These are phyloP conservation scores for Xerus rutilus DNA, from an alignment of 2,797 vertebrate species.

Conservation along the genomic window DNA sequence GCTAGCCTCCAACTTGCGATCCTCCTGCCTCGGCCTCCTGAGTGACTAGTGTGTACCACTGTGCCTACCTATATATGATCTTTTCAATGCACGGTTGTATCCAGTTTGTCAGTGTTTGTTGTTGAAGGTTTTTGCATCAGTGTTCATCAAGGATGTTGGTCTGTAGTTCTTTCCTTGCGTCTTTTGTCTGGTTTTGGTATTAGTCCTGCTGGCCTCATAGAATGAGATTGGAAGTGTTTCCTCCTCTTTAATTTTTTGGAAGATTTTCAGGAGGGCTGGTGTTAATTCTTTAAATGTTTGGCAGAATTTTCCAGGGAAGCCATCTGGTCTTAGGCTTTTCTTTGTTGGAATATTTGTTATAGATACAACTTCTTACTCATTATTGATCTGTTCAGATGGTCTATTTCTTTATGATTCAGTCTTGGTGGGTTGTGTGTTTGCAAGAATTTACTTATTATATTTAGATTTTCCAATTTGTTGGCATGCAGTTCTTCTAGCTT, in stretches of 20 bases:
- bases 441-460: slow-evolving; percentile 58
- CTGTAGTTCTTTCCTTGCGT: background rate
- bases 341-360: slow-evolving; percentile 37
- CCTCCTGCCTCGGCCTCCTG: too few relatives aligned
- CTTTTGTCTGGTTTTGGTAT: slow-evolving; percentile 17
- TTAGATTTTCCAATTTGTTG: slow-evolving; percentile 36
- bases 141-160: background rate
- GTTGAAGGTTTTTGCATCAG: background rate
- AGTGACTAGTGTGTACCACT: too few relatives aligned
- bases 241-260: background rate
- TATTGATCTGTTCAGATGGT: slow-evolving; percentile 45
- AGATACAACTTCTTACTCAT: slow-evolving; percentile 51
- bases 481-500: background rate
- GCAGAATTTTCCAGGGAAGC: slow-evolving; percentile 53
- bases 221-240: background rate
- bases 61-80: background rate
- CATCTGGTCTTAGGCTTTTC: slow-evolving; percentile 60
- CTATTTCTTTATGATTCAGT: slow-evolving; percentile 3
- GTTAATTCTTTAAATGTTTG: slow-evolving; percentile 70
- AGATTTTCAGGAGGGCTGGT: slow-evolving; percentile 29
- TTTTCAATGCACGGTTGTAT: background rate
- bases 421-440: slow-evolving; percentile 56
- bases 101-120: background rate
- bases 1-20: too few relatives aligned
- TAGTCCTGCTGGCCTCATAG: background rate